These are phyloP conservation scores for Propithecus deckenii DNA, from an alignment of 2,797 vertebrate genomes.

Conservation along the genomic window DNA sequence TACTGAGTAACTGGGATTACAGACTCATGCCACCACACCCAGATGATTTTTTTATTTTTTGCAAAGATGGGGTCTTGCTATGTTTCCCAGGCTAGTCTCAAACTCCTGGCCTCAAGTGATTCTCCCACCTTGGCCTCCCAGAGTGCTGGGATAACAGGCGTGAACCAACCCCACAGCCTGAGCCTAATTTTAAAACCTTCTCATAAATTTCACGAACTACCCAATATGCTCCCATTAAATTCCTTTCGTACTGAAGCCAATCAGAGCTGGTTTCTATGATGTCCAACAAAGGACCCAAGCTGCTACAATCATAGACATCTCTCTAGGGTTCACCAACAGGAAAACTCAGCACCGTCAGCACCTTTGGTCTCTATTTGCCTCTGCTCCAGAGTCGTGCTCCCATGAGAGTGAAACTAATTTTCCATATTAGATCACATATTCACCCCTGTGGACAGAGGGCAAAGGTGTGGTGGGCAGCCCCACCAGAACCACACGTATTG, in stretches of 20 bases:
- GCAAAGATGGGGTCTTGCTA: background rate
- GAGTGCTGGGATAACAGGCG: background rate
- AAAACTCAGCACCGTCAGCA: background rate
- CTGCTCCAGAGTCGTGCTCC: background rate
- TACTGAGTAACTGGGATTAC: background rate
- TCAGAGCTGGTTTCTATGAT: background rate
- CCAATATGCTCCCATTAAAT: background rate
- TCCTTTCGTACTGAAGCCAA: background rate
- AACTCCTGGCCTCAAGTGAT: background rate
- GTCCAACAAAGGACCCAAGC: background rate
- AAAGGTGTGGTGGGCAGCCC: background rate
- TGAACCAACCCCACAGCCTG: background rate
- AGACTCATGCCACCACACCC: background rate
- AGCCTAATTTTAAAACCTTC: background rate
- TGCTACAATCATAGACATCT: background rate
- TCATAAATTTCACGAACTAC: background rate
- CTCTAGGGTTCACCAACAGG: background rate
- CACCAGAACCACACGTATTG: background rate
- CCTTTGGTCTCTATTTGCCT: background rate
- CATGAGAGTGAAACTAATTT: background rate
- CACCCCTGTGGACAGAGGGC: background rate
- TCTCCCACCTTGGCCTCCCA: background rate
- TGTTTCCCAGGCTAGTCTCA: background rate
- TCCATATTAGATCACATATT: background rate
- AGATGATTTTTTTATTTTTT: background rate